Evolutionary conservation across 1,140 invertebrate genomes (phyloP).

Genomic region (Eubasilissa regina): DNA sequence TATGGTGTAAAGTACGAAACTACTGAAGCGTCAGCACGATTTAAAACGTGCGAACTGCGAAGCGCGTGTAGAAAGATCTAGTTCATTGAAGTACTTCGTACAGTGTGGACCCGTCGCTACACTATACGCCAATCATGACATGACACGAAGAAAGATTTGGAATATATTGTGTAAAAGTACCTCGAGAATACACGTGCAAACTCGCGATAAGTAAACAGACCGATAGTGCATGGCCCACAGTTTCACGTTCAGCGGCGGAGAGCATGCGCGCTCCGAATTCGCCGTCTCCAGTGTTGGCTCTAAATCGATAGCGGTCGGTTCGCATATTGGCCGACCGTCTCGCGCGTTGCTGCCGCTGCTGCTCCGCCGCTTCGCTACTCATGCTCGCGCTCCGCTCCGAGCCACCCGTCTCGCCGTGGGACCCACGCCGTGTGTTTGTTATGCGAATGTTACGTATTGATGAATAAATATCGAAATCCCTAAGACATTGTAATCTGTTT

Average conservation of each 20-base stretch:
- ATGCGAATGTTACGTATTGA: slow-evolving; percentile 24
- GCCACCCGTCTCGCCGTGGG: slow-evolving; percentile 1
- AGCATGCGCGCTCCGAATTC: not conserved
- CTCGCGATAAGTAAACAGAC: no score
- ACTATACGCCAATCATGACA: no score
- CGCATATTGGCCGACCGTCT: not conserved
- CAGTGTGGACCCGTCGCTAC: no score
- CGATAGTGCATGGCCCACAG: not conserved
- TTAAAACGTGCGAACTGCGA: no score
- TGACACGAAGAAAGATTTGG: no score
- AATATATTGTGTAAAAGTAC: no score
- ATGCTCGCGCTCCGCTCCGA: not conserved
- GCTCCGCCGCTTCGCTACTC: not conserved
- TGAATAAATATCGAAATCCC: not conserved
- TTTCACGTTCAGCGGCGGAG: slow-evolving; percentile 1
- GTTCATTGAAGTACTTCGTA: no score
- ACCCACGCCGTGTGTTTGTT: not conserved
- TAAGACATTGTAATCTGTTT: not conserved
- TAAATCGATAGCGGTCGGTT: slow-evolving; percentile 35
- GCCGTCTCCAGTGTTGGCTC: slow-evolving; percentile 6
- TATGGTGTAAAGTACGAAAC: no score
- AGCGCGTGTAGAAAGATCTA: no score
- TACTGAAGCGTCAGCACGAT: no score
- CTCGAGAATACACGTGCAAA: no score
- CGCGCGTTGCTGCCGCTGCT: not conserved